A percentile compares a stretch with the other conserved stretches of the same genome.
Conservation (phyloP, 1,140 invertebrate genomes). For the Pteromalus puparum region DNA sequence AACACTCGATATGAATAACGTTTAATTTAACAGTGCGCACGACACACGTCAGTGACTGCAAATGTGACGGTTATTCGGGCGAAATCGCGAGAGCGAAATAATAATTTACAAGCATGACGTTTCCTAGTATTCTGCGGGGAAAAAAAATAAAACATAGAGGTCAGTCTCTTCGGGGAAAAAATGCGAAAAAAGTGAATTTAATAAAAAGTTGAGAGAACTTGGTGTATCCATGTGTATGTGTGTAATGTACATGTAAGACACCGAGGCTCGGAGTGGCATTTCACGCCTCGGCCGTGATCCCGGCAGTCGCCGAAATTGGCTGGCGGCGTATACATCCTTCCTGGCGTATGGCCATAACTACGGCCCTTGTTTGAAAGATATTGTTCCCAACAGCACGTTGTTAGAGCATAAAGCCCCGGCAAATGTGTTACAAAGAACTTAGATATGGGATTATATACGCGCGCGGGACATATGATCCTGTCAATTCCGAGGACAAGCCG, state of each 20-base stretch:
- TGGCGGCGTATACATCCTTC: background rate
- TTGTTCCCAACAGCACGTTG: background rate
- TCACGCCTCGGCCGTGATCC: background rate
- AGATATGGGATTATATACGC: background rate
- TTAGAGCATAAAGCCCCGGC: background rate
- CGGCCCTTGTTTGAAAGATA: background rate
- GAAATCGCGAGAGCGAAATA: too few relatives aligned
- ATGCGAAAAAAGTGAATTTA: background rate
- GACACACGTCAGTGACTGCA: too few relatives aligned
- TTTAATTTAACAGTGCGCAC: too few relatives aligned
- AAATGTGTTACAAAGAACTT: constrained; percentile 1
- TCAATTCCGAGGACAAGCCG: background rate
- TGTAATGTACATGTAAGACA: background rate
- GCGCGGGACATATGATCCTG: background rate
- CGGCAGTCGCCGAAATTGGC: constrained; percentile 2
- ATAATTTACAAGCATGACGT: too few relatives aligned
- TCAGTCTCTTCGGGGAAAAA: too few relatives aligned
- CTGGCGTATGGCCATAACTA: background rate
- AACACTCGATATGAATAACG: too few relatives aligned
- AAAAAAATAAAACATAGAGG: too few relatives aligned
- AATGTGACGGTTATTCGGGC: too few relatives aligned
- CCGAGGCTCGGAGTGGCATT: background rate
- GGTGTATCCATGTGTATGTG: background rate
- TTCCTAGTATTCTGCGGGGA: too few relatives aligned
- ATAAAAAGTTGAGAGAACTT: constrained; percentile 1